phyloP scores from a whole-genome alignment of 2,113 vertebrate species.

The Galeopterus variegatus region DNA sequence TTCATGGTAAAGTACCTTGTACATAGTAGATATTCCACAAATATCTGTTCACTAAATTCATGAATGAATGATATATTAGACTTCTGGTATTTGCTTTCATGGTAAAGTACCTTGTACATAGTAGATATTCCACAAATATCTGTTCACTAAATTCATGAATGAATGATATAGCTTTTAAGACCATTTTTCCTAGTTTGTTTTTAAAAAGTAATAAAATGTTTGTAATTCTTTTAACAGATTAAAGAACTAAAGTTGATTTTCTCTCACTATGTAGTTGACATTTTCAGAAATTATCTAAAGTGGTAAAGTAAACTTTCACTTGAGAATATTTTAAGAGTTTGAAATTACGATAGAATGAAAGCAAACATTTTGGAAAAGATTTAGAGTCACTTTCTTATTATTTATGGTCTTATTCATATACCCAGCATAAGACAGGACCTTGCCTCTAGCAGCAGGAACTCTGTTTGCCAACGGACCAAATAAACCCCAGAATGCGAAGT shows the following conservation, averaged over 20 bases:
- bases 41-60: background rate
- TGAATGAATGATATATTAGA: background rate
- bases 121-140: background rate
- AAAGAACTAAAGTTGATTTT: background rate
- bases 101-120: background rate
- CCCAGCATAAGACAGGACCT: background rate
- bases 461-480: background rate
- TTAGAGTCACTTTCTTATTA: background rate
- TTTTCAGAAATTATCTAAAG: slow-evolving; percentile 1
- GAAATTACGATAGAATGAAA: background rate
- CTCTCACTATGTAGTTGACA: background rate
- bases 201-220: background rate
- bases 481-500: background rate
- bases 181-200: background rate
- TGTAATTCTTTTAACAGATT: background rate
- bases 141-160: background rate
- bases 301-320: background rate
- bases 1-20: background rate
- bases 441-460: background rate
- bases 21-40: background rate
- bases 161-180: background rate
- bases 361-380: background rate
- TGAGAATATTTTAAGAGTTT: background rate
- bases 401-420: background rate
- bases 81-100: background rate